Conservation (phyloP, 2,113 vertebrate genomes). For the Castor canadensis region DNA sequence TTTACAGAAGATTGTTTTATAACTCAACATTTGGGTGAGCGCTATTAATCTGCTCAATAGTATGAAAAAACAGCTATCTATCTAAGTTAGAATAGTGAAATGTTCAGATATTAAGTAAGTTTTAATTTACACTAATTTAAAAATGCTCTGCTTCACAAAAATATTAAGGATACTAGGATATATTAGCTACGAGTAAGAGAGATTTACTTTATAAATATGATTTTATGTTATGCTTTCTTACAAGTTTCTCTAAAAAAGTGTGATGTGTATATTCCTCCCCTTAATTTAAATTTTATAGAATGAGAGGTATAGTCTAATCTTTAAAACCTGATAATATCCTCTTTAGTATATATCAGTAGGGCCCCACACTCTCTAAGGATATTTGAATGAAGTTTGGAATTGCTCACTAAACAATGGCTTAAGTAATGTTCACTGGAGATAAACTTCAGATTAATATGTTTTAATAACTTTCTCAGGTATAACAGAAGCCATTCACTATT, state of each 20-base stretch:
- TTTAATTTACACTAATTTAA: conserved; percentile 2
- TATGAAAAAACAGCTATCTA: conserved; percentile 32
- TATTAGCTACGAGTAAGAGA: neutral
- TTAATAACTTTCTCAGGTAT: neutral
- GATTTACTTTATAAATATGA: neutral
- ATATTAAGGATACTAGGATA: neutral
- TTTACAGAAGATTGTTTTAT: conserved; percentile 47
- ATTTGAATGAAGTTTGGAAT: too few species aligned
- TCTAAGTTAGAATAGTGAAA: neutral
- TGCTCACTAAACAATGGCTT: too few species aligned
- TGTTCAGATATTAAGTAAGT: neutral
- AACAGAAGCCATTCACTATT: neutral
- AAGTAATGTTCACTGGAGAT: too few species aligned
- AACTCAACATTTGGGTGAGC: conserved; percentile 41
- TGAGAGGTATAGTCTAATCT: neutral
- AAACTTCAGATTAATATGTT: neutral
- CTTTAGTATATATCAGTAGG: neutral
- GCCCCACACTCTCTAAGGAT: too few species aligned
- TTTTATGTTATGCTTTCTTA: neutral
- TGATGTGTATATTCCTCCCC: neutral
- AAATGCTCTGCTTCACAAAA: neutral
- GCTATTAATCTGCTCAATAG: neutral
- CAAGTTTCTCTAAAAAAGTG: neutral
- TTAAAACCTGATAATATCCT: neutral
- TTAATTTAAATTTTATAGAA: neutral